phyloP scores from a whole-genome alignment of 30 jellyfish, hydroid and myxozoan species.

The Cassiopea xamachana region DNA sequence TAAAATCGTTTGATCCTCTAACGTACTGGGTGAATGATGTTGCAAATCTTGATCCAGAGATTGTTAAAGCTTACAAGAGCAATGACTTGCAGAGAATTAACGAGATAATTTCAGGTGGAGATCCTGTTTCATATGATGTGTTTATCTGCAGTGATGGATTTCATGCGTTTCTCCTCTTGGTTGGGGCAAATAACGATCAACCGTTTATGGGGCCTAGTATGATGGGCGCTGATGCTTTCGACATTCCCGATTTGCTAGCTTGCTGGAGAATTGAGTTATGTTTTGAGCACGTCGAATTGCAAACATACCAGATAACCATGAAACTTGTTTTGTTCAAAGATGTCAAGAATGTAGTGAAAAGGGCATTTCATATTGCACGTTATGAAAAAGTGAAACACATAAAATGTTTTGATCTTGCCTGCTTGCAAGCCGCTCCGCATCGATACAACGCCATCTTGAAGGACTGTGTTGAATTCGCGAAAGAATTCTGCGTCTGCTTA shows the following conservation, averaged over 20 bases:
- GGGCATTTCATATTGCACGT: slow-evolving; percentile 31
- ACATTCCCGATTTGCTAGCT: slow-evolving; percentile 6
- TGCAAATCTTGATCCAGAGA: slow-evolving; percentile 45
- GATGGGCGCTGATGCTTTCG: slow-evolving; percentile 21
- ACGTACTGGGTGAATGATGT: slow-evolving; percentile 53
- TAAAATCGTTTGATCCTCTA: slow-evolving; percentile 32
- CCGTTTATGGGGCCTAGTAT: slow-evolving; percentile 10
- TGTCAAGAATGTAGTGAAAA: slow-evolving; percentile 3
- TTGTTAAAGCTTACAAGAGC: slow-evolving; percentile 24
- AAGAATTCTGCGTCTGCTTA: slow-evolving; percentile 47
- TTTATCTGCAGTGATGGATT: slow-evolving; percentile 42
- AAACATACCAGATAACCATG: slow-evolving; percentile 33
- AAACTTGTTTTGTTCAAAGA: slow-evolving; percentile 3
- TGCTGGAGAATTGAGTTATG: slow-evolving; percentile 45
- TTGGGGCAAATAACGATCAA: not conserved
- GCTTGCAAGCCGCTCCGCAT: slow-evolving; percentile 57
- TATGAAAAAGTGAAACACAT: slow-evolving; percentile 26
- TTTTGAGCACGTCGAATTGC: slow-evolving; percentile 25
- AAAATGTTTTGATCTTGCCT: slow-evolving; percentile 47
- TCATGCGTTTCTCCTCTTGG: slow-evolving; percentile 47
- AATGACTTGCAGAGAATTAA: slow-evolving; percentile 23
- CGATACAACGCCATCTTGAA: slow-evolving; percentile 54
- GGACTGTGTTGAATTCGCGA: slow-evolving; percentile 65
- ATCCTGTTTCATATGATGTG: slow-evolving; percentile 24
- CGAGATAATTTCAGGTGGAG: not conserved